Evolutionary conservation across 2,797 vertebrate species (phyloP).

Genomic region (Prionace glauca): DNA sequence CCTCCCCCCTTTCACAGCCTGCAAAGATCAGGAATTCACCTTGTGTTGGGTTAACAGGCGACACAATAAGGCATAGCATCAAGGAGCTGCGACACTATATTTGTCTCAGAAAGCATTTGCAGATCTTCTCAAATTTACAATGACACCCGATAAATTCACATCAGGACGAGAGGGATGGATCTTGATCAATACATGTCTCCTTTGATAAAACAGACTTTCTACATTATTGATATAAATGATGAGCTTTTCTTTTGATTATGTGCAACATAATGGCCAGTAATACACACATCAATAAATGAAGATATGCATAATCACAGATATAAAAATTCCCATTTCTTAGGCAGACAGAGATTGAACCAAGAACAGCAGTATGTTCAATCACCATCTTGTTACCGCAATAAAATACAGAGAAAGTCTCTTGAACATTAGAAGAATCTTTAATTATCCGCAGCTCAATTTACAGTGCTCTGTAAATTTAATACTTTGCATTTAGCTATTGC

Average conservation of each 20-base stretch:
- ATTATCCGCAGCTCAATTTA: neutral
- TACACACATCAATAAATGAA: neutral
- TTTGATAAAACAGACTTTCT: neutral
- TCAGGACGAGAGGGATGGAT: neutral
- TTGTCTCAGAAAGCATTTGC: neutral
- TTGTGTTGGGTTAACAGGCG: neutral
- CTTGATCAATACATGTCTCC: neutral
- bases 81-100: neutral
- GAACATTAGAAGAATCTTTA: neutral
- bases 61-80: neutral
- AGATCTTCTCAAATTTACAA: neutral
- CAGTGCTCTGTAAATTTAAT: neutral
- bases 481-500: neutral
- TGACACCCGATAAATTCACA: neutral
- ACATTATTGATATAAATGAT: neutral
- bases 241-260: neutral
- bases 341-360: neutral
- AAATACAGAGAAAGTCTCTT: neutral
- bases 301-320: neutral
- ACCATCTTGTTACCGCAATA: conserved; percentile 25
- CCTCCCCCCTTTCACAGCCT: neutral
- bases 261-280: neutral
- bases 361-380: neutral
- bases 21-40: neutral
- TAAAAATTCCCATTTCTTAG: neutral